Evolutionary conservation across 2,113 vertebrate species (phyloP).

Genomic region (Ahaetulla prasina): DNA sequence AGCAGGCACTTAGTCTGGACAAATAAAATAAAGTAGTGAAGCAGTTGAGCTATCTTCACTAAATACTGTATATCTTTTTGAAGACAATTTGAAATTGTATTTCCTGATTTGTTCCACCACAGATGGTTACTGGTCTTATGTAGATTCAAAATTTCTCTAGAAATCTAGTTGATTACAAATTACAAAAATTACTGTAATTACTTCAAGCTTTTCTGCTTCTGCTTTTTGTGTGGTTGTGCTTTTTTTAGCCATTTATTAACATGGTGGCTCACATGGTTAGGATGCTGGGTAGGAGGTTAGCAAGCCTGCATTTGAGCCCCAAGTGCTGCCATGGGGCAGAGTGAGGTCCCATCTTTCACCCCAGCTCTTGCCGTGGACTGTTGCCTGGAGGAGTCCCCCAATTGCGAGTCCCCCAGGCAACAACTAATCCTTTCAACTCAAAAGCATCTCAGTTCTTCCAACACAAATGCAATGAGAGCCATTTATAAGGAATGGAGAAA

Average conservation of each 20-base stretch:
- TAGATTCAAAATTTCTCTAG: background rate
- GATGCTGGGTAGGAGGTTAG: no score
- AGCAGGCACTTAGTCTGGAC: background rate
- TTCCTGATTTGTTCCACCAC: background rate
- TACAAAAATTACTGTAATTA: background rate
- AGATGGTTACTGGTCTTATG: accelerated
- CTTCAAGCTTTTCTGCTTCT: background rate
- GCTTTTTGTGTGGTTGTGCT: background rate
- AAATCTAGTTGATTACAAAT: accelerated
- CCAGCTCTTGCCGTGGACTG: no score
- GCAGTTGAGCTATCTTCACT: background rate
- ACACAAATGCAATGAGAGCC: no score
- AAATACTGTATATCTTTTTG: background rate
- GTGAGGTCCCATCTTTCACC: no score
- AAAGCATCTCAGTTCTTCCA: no score
- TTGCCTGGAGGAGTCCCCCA: no score
- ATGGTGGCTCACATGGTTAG: no score
- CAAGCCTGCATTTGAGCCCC: no score
- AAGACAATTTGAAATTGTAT: background rate
- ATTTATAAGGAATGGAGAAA: no score
- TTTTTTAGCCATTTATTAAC: background rate
- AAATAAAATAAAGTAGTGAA: background rate
- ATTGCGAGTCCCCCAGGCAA: no score
- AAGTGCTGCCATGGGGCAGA: no score
- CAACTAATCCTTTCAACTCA: no score